phyloP scores from a whole-genome alignment of 2,888 invertebrate species.

The Phengaris alcon region DNA sequence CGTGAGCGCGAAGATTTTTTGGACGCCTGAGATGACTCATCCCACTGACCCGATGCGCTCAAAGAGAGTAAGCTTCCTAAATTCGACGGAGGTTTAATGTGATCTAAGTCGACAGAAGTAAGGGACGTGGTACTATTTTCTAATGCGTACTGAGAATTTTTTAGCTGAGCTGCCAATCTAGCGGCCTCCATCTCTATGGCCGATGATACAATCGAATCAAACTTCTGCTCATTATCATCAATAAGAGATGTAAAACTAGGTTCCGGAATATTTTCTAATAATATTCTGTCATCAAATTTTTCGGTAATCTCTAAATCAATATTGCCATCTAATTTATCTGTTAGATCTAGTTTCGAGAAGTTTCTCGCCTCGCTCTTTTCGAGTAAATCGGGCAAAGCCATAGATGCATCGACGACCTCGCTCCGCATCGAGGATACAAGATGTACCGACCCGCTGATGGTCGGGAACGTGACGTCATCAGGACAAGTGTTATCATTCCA shows the following conservation, averaged over 20 bases:
- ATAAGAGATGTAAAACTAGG: constrained; percentile 60
- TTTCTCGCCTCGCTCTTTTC: constrained; percentile 59
- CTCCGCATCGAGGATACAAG: constrained; percentile 84
- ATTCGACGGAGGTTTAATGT: constrained; percentile 87
- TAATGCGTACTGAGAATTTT: constrained; percentile 61
- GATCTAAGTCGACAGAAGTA: constrained; percentile 84
- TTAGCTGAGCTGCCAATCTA: constrained; percentile 77
- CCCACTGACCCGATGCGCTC: constrained; percentile 74
- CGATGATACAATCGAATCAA: constrained; percentile 83
- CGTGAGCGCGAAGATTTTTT: constrained; percentile 69
- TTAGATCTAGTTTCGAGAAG: constrained; percentile 62
- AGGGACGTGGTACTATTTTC: constrained; percentile 81
- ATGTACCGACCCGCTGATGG: constrained; percentile 87
- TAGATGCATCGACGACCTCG: constrained; percentile 67
- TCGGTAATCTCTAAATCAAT: constrained; percentile 41
- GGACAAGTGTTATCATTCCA: constrained; percentile 91
- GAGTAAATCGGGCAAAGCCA: constrained; percentile 63
- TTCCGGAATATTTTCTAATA: constrained; percentile 55
- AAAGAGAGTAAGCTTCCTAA: constrained; percentile 83
- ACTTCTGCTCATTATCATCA: constrained; percentile 75
- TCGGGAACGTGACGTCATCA: constrained; percentile 89
- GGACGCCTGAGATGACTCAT: constrained; percentile 56
- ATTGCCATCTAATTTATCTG: constrained; percentile 54
- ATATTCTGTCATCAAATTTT: constrained; percentile 43
- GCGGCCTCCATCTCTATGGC: constrained; percentile 88